phyloP scores from a whole-genome alignment of 2,888 invertebrate genomes.

The Punctoribates punctum region DNA sequence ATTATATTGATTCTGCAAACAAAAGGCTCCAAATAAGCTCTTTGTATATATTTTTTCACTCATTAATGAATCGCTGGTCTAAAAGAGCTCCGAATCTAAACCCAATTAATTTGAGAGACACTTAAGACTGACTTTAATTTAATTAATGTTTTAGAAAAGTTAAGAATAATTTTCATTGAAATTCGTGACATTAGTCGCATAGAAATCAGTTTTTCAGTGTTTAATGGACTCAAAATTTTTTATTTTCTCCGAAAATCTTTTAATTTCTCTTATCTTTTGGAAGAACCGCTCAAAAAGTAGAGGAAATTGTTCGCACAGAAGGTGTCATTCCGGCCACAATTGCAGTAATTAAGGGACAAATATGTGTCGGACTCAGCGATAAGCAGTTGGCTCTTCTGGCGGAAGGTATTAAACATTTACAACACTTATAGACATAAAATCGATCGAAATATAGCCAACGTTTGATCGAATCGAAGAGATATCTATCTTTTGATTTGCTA shows the following conservation, averaged over 20 bases:
- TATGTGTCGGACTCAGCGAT: constrained; percentile 66
- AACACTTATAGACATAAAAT: no score
- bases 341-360: constrained; percentile 75
- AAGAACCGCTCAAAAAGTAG: constrained; percentile 74
- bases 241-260: constrained; percentile 9
- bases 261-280: constrained; percentile 30
- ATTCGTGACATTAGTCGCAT: neutral
- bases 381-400: constrained; percentile 34
- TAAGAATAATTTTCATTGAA: no score
- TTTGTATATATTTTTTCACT: no score
- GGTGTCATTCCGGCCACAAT: constrained; percentile 76
- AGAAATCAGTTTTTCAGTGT: neutral
- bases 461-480: no score
- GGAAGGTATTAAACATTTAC: constrained; percentile 15
- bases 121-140: no score
- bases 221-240: neutral
- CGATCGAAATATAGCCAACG: no score
- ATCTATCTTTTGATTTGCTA: no score
- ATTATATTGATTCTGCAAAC: no score
- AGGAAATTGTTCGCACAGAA: constrained; percentile 68
- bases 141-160: no score
- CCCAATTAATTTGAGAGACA: no score
- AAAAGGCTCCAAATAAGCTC: no score
- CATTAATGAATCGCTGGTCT: no score
- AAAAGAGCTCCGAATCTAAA: neutral